Conservation (phyloP, 2,797 vertebrate genomes). For the Lepilemur septentrionalis region DNA sequence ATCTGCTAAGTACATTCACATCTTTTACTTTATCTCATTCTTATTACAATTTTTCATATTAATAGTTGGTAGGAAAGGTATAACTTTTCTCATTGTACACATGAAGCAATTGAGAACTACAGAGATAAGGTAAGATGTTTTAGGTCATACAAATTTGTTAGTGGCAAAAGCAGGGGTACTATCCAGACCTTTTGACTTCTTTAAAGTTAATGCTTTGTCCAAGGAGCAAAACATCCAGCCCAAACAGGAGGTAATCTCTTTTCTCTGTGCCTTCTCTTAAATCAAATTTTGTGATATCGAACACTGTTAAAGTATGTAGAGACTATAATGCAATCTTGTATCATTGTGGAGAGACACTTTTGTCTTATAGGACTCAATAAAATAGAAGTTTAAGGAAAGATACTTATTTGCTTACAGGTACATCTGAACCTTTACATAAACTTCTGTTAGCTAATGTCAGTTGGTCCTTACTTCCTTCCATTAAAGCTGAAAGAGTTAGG, state of each 20-base stretch:
- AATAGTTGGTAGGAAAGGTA: not conserved
- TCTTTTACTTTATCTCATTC: not conserved
- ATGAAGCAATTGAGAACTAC: not conserved
- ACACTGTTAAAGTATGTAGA: not conserved
- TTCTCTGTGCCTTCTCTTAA: not conserved
- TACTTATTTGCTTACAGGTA: not conserved
- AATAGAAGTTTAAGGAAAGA: not conserved
- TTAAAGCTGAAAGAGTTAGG: constrained; percentile 75
- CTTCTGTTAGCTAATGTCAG: constrained; percentile 74
- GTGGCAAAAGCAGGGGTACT: not conserved
- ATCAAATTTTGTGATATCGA: not conserved
- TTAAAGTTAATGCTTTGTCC: not conserved
- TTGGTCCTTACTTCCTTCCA: constrained; percentile 81
- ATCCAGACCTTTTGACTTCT: not conserved
- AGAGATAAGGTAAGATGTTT: not conserved
- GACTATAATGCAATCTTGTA: not conserved
- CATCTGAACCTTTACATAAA: constrained; percentile 56
- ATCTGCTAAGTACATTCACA: not conserved
- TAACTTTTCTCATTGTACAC: not conserved
- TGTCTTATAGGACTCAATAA: not conserved
- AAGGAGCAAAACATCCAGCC: not conserved
- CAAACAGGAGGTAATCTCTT: not conserved
- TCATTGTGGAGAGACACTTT: not conserved
- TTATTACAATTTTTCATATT: not conserved
- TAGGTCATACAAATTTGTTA: not conserved